Evolutionary conservation across 2,113 vertebrate genomes (phyloP).

Genomic region (Sebastes fasciatus): DNA sequence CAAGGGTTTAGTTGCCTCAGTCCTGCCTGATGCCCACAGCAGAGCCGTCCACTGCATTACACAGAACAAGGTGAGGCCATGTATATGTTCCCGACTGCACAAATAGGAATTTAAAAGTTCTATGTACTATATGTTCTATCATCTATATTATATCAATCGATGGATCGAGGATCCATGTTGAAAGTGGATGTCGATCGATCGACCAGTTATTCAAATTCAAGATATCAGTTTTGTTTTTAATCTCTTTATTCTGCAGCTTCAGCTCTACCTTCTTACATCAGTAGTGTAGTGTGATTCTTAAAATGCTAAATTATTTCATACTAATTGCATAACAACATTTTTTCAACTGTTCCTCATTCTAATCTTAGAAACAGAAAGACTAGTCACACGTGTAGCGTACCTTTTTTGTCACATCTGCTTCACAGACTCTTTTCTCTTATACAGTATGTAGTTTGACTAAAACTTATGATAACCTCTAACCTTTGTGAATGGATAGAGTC

Average conservation of each 20-base stretch:
- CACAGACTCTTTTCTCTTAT: neutral
- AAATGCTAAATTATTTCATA: too few relatives aligned
- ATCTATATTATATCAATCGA: neutral
- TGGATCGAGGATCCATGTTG: too few relatives aligned
- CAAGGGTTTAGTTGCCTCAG: conserved; percentile 78
- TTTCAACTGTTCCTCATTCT: too few relatives aligned
- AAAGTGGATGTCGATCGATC: too few relatives aligned
- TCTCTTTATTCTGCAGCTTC: too few relatives aligned
- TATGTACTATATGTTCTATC: neutral
- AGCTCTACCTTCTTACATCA: too few relatives aligned
- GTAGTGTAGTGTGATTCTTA: too few relatives aligned
- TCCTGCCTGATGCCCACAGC: conserved; percentile 85
- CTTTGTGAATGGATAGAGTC: conserved; percentile 21
- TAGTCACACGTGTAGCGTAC: too few relatives aligned
- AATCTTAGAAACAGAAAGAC: too few relatives aligned
- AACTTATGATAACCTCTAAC: neutral
- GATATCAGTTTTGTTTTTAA: too few relatives aligned
- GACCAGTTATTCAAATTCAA: too few relatives aligned
- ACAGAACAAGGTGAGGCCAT: conserved; percentile 88
- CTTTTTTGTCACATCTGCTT: neutral
- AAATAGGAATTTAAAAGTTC: neutral
- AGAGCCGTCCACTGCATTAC: conserved; percentile 88
- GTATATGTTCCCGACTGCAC: neutral
- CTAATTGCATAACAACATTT: too few relatives aligned
- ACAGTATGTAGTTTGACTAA: neutral